phyloP scores from a whole-genome alignment of 2,113 vertebrate species.

The Xerus inauris region DNA sequence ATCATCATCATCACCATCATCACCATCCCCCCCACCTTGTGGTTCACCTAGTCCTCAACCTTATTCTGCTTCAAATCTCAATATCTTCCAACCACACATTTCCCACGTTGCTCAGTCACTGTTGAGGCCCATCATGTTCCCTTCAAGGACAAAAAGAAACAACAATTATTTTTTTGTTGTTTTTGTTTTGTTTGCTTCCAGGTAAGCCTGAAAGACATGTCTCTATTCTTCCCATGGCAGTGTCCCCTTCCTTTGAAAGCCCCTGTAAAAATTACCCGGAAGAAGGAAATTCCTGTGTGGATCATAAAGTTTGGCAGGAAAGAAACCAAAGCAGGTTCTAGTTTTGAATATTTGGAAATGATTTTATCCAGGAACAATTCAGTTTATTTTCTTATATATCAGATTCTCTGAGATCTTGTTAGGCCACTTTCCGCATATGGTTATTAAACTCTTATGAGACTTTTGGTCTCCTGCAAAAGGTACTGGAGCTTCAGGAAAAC shows the following conservation, averaged over 20 bases:
- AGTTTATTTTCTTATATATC: not conserved
- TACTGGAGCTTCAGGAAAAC: not conserved
- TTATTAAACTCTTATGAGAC: not conserved
- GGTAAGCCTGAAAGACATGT: not conserved
- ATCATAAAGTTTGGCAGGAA: not conserved
- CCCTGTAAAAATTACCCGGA: not conserved
- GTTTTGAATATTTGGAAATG: conserved; percentile 38
- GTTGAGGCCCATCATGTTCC: not conserved
- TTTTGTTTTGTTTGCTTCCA: not conserved
- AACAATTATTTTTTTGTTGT: not conserved
- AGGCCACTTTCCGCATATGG: not conserved
- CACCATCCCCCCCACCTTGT: too few species aligned
- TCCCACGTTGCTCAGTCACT: not conserved
- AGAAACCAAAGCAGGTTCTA: not conserved
- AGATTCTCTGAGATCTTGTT: not conserved
- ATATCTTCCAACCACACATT: not conserved
- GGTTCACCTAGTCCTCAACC: not conserved
- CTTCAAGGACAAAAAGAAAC: not conserved
- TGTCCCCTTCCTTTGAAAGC: not conserved
- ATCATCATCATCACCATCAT: too few species aligned
- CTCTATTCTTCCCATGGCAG: not conserved
- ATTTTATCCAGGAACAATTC: not conserved
- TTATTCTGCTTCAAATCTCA: not conserved
- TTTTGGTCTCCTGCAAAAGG: not conserved
- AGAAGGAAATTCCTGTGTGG: not conserved